These are phyloP conservation scores for Listronotus oregonensis DNA, from an alignment of 1,140 invertebrate genomes.

Conservation along the genomic window DNA sequence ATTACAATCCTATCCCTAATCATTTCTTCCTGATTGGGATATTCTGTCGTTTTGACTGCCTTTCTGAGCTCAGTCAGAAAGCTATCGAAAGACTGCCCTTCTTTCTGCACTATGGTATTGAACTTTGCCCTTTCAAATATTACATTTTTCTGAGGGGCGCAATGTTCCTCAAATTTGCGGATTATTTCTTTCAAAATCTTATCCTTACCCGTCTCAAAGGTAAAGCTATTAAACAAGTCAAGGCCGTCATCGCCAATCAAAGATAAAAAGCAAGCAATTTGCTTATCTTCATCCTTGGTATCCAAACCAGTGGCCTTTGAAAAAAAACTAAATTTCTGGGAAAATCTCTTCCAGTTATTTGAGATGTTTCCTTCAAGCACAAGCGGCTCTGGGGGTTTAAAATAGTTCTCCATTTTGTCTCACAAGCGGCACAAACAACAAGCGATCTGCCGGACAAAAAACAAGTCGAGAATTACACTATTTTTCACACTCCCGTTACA, in stretches of 20 bases:
- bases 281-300: neutral
- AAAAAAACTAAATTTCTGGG: constrained; percentile 1
- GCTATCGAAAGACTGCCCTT: constrained; percentile 9
- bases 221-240: neutral
- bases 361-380: neutral
- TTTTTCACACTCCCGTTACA: no score
- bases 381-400: neutral
- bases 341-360: neutral
- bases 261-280: neutral
- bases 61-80: constrained; percentile 5
- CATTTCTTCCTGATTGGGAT: constrained; percentile 6
- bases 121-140: constrained; percentile 4
- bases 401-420: neutral
- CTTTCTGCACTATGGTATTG: constrained; percentile 3
- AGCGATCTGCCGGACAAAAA: no score
- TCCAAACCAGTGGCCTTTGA: neutral
- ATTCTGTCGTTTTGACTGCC: constrained; percentile 15
- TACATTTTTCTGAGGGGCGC: neutral
- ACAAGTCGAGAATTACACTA: no score
- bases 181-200: neutral
- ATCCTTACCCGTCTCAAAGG: neutral
- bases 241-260: constrained; percentile 3
- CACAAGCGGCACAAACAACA: no score
- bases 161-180: constrained; percentile 11
- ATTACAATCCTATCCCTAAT: constrained; percentile 40